Conservation (phyloP, 2,888 invertebrate genomes). For the Ctena decussata region DNA sequence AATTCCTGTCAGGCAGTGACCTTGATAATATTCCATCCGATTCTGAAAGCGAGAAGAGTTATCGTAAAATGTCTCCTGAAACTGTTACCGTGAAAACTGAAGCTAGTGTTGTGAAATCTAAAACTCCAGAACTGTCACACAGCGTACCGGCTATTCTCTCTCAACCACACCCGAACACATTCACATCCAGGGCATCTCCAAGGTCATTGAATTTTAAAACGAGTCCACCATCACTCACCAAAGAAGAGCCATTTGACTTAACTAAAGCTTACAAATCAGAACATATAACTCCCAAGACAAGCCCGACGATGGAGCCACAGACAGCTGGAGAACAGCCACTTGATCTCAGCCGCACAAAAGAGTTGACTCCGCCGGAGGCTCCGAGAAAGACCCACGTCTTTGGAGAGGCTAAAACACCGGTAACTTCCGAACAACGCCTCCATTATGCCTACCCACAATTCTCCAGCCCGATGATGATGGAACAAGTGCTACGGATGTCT, state of each 20-base stretch:
- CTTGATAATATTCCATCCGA: constrained; percentile 77
- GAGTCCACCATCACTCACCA: constrained; percentile 31
- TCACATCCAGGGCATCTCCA: constrained; percentile 41
- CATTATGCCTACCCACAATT: constrained; percentile 91
- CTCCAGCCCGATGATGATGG: constrained; percentile 74
- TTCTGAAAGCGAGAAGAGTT: constrained; percentile 75
- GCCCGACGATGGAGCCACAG: constrained; percentile 88
- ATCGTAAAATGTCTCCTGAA: constrained; percentile 24
- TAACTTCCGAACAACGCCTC: constrained; percentile 78
- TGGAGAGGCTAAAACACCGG: constrained; percentile 77
- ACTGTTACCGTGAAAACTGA: neutral
- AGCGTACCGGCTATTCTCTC: constrained; percentile 25
- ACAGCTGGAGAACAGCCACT: constrained; percentile 88
- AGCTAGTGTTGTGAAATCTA: constrained; percentile 4
- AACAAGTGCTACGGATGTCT: constrained; percentile 74
- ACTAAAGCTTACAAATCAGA: constrained; percentile 61
- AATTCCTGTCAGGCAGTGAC: constrained; percentile 72
- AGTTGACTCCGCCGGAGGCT: constrained; percentile 78
- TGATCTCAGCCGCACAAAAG: constrained; percentile 93
- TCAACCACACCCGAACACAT: constrained; percentile 19
- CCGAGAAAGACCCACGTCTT: constrained; percentile 83
- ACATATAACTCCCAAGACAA: constrained; percentile 46
- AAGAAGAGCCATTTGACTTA: constrained; percentile 75
- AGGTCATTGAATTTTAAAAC: neutral
- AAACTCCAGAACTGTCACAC: constrained; percentile 34